Percentiles rank a stretch among this genome's conserved stretches.
Conservation (phyloP, 2,113 vertebrate species). For the Pteropus alecto region DNA sequence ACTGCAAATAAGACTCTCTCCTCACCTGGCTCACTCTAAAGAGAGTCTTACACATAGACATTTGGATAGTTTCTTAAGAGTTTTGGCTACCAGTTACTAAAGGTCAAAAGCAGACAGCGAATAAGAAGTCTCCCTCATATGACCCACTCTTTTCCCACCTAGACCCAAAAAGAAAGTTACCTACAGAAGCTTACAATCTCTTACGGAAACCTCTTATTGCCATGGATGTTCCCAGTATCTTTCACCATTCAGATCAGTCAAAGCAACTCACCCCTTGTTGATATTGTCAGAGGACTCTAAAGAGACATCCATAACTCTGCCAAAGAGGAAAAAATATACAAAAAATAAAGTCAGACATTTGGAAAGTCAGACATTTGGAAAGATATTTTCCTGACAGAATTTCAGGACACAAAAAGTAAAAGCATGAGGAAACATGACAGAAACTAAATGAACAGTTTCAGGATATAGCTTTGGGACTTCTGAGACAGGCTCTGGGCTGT, state of each 20-base stretch:
- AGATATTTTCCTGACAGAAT: neutral
- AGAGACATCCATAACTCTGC: neutral
- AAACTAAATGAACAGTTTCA: neutral
- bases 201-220: neutral
- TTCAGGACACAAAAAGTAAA: neutral
- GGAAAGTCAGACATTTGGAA: neutral
- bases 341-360: neutral
- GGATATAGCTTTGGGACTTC: neutral
- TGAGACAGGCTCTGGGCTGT: neutral
- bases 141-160: neutral
- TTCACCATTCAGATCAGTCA: neutral
- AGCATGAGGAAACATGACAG: neutral
- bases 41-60: neutral
- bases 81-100: neutral
- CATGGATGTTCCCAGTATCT: neutral
- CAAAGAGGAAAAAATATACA: neutral
- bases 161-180: neutral
- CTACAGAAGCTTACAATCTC: neutral
- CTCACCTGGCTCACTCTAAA: rapidly evolving
- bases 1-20: neutral
- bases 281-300: neutral
- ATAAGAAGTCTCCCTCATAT: neutral
- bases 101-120: neutral
- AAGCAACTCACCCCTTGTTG: neutral
- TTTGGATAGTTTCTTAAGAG: neutral